Base-by-base conservation (phyloP, 2,888 invertebrate genomes). In the Plebejus anna region DNA sequence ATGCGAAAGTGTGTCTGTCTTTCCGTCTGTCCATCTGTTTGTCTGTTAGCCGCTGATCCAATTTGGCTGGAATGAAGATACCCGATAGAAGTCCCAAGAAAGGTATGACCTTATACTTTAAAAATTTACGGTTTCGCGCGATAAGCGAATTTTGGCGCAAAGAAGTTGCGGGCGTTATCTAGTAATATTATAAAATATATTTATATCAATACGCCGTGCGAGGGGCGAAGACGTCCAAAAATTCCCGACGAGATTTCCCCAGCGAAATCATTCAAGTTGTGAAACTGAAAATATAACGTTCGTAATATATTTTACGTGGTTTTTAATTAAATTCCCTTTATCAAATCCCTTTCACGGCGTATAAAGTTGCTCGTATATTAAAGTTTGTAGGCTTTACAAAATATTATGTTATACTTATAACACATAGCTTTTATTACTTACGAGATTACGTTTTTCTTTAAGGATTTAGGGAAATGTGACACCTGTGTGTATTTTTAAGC, bases 231-330 rank as follows among this genome's bases (percentile, higher is more conserved):
- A 61, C 57, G 57, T 72, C 76, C 22, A 76, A 66, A 76, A 72
- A 47, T 76, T 72, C 76, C n/a, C 59, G 4, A 42, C 76, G 75
- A 78, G 81, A 83, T 83, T 83, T 83, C 83, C 83, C 83, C 28
- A 57, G 82, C 78, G 83, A 78, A 78, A 77, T 78, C 78, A 80
- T 80, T 82, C 80, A 73, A 76, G 57, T 59, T 16, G 59, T 57
- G 71, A 28, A 71, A 42, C 76, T 28, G 71, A 72, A 76, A 76
- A 76, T 76, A 76, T 71, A 70, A 57, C 28, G 22, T 47, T 55
- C 38, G 42, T 76, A 22, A 22, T 22, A 51, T 71, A 42, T 59
- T 76, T 42, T 71, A 28, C 57, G 42, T 70, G 76, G 16, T 6
- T 72, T 28, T 76, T 47, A 71, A 73, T 73, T 22, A 55, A 73